Evolutionary conservation across 1,140 invertebrate species (phyloP).

Genomic region (Forficula auricularia): DNA sequence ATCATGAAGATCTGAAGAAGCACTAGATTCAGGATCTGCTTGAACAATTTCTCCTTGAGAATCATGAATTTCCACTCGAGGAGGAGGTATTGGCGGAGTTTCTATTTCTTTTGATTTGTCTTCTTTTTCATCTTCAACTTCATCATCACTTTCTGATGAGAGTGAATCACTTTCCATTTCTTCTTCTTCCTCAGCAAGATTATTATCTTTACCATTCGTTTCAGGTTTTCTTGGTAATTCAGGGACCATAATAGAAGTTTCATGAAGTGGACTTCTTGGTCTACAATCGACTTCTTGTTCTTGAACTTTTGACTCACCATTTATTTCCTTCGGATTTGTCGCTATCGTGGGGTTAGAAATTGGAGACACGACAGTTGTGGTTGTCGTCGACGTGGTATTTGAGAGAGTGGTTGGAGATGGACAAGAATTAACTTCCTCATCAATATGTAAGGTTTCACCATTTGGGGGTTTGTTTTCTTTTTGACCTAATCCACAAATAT

Average conservation of each 20-base stretch:
- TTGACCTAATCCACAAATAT: constrained; percentile 18
- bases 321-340: constrained; percentile 8
- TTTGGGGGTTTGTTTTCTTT: constrained; percentile 7
- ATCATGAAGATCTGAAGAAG: constrained; percentile 25
- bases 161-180: constrained; percentile 44
- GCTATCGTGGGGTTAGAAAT: constrained; percentile 14
- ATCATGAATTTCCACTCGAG: constrained; percentile 45
- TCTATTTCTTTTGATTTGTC: constrained; percentile 18
- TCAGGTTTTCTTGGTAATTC: constrained; percentile 38
- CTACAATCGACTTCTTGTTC: constrained; percentile 25
- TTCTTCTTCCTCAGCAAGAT: constrained; percentile 22
- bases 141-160: constrained; percentile 27
- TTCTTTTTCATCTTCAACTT: constrained; percentile 24
- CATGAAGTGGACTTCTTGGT: constrained; percentile 37
- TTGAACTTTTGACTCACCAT: neutral
- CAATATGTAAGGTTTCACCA: too few species aligned
- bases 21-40: constrained; percentile 27
- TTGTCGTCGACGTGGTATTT: constrained; percentile 4
- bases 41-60: constrained; percentile 35
- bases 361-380: constrained; percentile 13
- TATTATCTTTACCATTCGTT: constrained; percentile 22
- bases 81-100: constrained; percentile 16
- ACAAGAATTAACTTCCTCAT: neutral
- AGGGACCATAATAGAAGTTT: constrained; percentile 41
- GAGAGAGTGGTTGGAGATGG: neutral